Conservation (phyloP, 2,888 invertebrate species). For the Heliconius ethilla region DNA sequence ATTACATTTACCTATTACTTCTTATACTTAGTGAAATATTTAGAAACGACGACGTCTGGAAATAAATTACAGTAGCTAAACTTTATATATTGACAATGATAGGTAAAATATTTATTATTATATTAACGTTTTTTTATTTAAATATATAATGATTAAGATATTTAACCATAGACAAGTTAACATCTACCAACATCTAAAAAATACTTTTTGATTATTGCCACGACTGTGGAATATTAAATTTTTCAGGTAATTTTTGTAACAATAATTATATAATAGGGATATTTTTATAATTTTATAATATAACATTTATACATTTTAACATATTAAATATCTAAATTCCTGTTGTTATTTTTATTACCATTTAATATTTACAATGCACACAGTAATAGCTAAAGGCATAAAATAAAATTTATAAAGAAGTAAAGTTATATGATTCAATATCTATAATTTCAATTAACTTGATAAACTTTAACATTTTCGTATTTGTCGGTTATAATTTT, state of each 20-base stretch:
- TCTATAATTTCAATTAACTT: background rate
- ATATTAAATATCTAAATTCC: background rate
- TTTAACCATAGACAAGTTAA: background rate
- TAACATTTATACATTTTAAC: background rate
- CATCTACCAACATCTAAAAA: conserved; percentile 6
- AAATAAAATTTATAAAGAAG: background rate
- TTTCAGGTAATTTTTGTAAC: background rate
- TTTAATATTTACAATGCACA: background rate
- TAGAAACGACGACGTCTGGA: too few relatives aligned
- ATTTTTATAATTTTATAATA: background rate
- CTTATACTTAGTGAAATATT: too few relatives aligned
- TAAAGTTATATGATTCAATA: background rate
- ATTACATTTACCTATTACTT: too few relatives aligned
- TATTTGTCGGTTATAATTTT: background rate
- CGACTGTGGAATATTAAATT: background rate
- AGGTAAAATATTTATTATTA: background rate
- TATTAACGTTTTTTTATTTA: background rate
- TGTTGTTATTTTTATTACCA: background rate
- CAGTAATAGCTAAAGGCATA: background rate
- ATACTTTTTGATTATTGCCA: conserved; percentile 2
- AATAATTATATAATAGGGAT: background rate
- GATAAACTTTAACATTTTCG: background rate
- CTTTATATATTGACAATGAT: background rate
- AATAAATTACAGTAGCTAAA: background rate
- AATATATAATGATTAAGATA: conserved; percentile 8